phyloP scores from a whole-genome alignment of 2,888 invertebrate genomes.

The Agonopterix subpropinquella region DNA sequence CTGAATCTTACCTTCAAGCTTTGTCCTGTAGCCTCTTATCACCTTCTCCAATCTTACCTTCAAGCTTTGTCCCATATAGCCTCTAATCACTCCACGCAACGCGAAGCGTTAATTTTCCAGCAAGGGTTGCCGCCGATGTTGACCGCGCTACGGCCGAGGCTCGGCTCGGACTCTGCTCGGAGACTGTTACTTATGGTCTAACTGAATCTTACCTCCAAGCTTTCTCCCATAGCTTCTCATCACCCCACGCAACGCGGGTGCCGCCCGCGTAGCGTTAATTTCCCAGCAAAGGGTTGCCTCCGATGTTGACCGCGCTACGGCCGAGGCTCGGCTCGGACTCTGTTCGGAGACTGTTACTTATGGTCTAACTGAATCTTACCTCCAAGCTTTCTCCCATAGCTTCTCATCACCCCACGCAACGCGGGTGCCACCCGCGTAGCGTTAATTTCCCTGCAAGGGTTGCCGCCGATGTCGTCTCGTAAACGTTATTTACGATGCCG shows the following conservation, averaged over 20 bases:
- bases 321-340: too few species aligned
- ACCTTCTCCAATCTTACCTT: too few species aligned
- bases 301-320: slow-evolving; percentile 8
- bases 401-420: background rate
- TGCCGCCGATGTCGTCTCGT: slow-evolving; percentile 51
- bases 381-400: background rate
- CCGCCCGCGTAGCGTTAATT: slow-evolving; percentile 57
- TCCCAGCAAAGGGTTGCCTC: slow-evolving; percentile 31
- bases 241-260: background rate
- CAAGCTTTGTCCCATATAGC: too few species aligned
- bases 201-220: background rate
- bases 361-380: background rate
- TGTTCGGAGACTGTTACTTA: too few species aligned
- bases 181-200: too few species aligned
- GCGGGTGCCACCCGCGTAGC: slow-evolving; percentile 42
- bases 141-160: too few species aligned
- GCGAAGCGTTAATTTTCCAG: too few species aligned
- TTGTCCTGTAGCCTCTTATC: background rate
- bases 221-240: background rate
- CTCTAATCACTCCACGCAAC: too few species aligned
- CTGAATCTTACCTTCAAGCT: background rate
- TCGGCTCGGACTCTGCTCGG: too few species aligned
- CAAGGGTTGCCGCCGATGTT: too few species aligned
- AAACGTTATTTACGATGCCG: slow-evolving; percentile 60
- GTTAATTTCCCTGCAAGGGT: slow-evolving; percentile 42